Conservation (phyloP, 1,140 invertebrate species). For the Pseudomyrmex cubaensis region DNA sequence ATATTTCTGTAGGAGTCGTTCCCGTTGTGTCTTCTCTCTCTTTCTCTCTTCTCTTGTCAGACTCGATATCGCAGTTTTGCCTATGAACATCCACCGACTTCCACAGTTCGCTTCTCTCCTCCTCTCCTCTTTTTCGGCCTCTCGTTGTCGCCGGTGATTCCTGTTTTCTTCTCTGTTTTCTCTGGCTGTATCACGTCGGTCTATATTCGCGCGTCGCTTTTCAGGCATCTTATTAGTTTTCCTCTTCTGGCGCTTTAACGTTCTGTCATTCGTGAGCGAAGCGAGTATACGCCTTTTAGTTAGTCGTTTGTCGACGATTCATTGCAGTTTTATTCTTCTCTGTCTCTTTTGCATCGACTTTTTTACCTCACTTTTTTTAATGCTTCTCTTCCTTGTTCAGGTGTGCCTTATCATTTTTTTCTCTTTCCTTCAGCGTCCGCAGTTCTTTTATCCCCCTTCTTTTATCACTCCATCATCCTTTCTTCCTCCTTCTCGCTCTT, state of each 20-base stretch:
- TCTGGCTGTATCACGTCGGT: not conserved
- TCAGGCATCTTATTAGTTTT: not conserved
- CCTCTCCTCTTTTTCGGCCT: not conserved
- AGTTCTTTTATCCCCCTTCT: not conserved
- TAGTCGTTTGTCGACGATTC: not conserved
- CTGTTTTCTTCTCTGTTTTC: constrained; percentile 7
- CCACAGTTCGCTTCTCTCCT: not conserved
- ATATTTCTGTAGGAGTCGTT: constrained; percentile 7
- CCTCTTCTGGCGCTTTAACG: not conserved
- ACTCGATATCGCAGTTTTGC: constrained; percentile 22
- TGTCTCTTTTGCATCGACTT: not conserved
- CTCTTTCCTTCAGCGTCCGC: not conserved
- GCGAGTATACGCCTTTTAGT: not conserved
- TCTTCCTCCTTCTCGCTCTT: constrained; percentile 15
- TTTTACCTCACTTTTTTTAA: not conserved
- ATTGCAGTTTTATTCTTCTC: not conserved
- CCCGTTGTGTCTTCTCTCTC: constrained; percentile 26
- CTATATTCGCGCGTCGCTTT: constrained; percentile 5
- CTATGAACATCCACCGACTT: constrained; percentile 10
- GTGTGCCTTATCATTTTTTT: not conserved
- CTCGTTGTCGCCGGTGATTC: not conserved
- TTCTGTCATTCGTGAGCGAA: not conserved
- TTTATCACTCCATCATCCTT: constrained; percentile 31
- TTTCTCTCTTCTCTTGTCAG: not conserved
- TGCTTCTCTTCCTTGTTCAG: not conserved